Evolutionary conservation across 2,888 invertebrate species (phyloP).

Genomic region (Acrocyrtus sp.): DNA sequence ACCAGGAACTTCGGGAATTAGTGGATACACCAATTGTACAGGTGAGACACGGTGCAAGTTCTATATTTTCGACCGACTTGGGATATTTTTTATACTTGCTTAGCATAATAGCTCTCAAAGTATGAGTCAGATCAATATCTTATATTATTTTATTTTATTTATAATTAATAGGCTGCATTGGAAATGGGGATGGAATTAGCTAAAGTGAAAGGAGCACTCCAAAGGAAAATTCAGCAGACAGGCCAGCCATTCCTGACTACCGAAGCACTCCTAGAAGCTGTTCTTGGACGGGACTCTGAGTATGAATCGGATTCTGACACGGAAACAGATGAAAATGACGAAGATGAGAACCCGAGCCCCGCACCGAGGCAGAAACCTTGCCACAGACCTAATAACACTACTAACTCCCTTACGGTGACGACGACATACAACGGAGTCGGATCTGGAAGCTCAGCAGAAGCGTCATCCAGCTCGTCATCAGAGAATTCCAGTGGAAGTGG

Average conservation of each 20-base stretch:
- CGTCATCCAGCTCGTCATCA: conserved; percentile 43
- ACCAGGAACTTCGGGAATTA: conserved; percentile 53
- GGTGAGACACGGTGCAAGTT: conserved; percentile 14
- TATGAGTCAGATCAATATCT: too few relatives aligned
- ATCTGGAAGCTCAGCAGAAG: conserved; percentile 39
- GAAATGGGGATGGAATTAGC: conserved; percentile 73
- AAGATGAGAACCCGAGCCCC: conserved; percentile 39
- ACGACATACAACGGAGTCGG: conserved; percentile 31
- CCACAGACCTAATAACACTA: conserved; percentile 14
- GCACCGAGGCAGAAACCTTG: conserved; percentile 36
- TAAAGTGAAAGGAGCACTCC: conserved; percentile 71
- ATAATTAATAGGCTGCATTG: conserved; percentile 68
- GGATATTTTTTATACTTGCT: background rate
- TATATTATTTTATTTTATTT: too few relatives aligned
- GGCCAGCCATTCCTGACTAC: conserved; percentile 76
- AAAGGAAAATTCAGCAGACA: conserved; percentile 70
- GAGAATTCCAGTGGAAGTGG: conserved; percentile 52
- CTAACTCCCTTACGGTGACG: background rate
- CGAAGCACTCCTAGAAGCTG: conserved; percentile 79
- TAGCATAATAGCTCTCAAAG: too few relatives aligned
- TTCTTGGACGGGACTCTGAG: conserved; percentile 68
- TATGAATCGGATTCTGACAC: conserved; percentile 56
- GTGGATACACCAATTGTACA: conserved; percentile 55
- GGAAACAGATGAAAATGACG: conserved; percentile 51
- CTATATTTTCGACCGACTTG: too few relatives aligned